Base-by-base conservation (phyloP, 2,797 vertebrate genomes). In the Sebastes wilsoni region DNA sequence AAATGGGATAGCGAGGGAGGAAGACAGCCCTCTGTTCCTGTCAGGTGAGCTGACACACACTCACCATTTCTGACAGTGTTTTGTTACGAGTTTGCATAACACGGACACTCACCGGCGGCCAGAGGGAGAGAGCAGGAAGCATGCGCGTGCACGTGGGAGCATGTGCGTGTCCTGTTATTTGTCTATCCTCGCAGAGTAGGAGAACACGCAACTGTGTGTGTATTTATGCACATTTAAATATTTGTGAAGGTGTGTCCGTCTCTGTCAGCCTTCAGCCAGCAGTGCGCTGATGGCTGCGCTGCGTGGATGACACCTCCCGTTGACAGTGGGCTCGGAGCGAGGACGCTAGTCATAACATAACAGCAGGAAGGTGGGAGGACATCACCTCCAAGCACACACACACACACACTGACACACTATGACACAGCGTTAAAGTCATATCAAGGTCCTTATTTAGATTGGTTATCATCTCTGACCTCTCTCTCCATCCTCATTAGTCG, bases 401-500 rank as follows among this genome's bases (percentile, higher is more conserved):
- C 62, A 66, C 23, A 34, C 80, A 86, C 77, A 83, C 80, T 83
- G 82, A 90, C 85, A 92, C 85, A 82, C 81, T 75, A 73, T 88
- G 92, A 92, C 90, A 92, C 90, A 90, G 90, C 88, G 92, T 90
- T 92, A 93, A 92, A 93, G 94, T 94, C 92, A 91, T 69, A 94
- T 92, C 93, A 95, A 94, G 93, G 92, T 93, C 92, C 86, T 89
- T 89, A 94, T 95, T 94, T 93, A 93, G 92, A 93, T 90, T 88
- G 91, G 82, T 85, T 93, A 93, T 94, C 91, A 92, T 94, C 88
- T 92, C 87, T 94, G 92, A 95, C 92, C 92, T 93, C 92, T 88
- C 87, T 92, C 89, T 92, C 84, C 81, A 90, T 92, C 87, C 91
- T 94, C 92, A 94, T 94, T 94, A 95, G 92, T 88, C 13, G 89